phyloP scores from a whole-genome alignment of 2,113 vertebrate species.

The Dasypus novemcinctus region DNA sequence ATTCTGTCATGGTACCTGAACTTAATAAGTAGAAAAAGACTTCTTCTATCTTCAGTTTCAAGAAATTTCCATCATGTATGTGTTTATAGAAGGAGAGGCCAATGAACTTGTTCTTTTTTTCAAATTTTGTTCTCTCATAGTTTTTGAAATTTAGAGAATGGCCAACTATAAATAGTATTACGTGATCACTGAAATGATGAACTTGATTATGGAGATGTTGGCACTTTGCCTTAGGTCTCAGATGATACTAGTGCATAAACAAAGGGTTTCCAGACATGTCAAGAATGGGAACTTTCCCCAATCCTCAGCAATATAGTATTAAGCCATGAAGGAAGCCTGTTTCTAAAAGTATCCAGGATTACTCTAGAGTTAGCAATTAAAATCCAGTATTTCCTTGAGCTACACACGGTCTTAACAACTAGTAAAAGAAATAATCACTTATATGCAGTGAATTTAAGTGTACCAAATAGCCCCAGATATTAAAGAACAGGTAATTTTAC shows the following conservation, averaged over 20 bases:
- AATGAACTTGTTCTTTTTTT: neutral
- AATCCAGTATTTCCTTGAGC: neutral
- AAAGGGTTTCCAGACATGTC: neutral
- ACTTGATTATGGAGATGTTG: neutral
- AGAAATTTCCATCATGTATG: neutral
- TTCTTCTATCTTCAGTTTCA: neutral
- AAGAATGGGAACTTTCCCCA: neutral
- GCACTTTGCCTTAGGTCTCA: neutral
- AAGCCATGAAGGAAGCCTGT: neutral
- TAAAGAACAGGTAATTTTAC: neutral
- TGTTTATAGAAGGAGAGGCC: neutral
- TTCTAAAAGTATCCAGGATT: neutral
- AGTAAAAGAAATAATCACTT: neutral
- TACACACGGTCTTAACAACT: neutral
- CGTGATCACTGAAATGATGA: neutral
- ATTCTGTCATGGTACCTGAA: neutral
- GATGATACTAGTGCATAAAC: neutral
- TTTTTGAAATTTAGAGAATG: neutral
- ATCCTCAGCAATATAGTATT: neutral
- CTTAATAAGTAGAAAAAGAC: neutral
- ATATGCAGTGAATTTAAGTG: neutral
- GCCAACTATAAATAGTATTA: neutral
- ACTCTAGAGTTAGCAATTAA: neutral
- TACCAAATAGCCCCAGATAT: neutral
- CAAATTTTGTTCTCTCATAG: neutral